Base-by-base conservation (phyloP, 2,888 invertebrate genomes). In the Sminthurides aquaticus region DNA sequence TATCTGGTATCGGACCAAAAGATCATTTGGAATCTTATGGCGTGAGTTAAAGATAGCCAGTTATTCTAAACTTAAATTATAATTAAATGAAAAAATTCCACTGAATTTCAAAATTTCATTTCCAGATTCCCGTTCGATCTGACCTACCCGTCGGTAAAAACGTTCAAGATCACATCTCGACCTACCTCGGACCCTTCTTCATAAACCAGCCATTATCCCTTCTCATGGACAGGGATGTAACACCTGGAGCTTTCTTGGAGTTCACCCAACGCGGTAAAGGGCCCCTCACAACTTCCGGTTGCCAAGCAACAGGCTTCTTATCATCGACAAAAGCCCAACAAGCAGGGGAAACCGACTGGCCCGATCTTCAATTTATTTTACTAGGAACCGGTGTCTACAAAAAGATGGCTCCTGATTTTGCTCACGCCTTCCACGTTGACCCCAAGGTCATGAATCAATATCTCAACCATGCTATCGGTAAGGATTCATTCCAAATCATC, bases 301-400 rank as follows among this genome's bases (percentile, higher is more conserved):
- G 68, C 29, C 66, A 68, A 25, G 74, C 71, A 1, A 69, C 70
- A 62, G 74, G 72, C 11, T 72, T 74, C 56, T 74, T 71, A 52
- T 34, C 74, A 2, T 74, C 74, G 5, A 62, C 63, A n/a, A 64
- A 69, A 57, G 74, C 74, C 2, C 48, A 61, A 25, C 61, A 20
- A 34, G 70, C 67, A 49, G 72, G 71, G 2, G 60, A 72, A 34
- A 29, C 62, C 0, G 71, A 71, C 18, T 74, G 74, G 74, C 72
- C 74, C 20, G 74, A 74, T 62, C 70, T 70, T 8, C 68, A 72
- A 49, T 72, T 69, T 69, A 72, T 72, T 70, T 72, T 72, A 43
- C 55, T 72, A 15, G 71, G 71, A n/a, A 49, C 71, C 15, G 70
- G 72, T 2, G 70, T 70, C 27, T 67, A 68, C 67, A 11, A 54